Conservation (phyloP, 2,888 invertebrate genomes). For the Dugesia japonica region DNA sequence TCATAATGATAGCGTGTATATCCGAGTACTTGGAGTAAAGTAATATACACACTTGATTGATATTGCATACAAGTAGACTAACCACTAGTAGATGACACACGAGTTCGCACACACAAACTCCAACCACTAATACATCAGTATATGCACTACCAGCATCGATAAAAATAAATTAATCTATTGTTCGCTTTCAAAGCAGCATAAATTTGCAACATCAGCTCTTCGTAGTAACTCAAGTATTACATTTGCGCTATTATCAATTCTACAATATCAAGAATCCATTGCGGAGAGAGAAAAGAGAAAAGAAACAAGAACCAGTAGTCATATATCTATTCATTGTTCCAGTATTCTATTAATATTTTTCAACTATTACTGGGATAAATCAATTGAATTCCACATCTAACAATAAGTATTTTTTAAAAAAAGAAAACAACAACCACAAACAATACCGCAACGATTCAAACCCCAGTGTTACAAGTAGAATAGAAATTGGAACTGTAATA, state of each 20-base stretch:
- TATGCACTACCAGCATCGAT: conserved; percentile 20
- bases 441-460: conserved; percentile 2
- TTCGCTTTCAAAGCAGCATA: conserved; percentile 14
- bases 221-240: conserved; percentile 20
- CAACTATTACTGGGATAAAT: conserved; percentile 20
- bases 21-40: background rate
- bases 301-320: conserved; percentile 4
- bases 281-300: background rate
- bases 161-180: conserved; percentile 20
- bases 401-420: conserved; percentile 20
- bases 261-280: conserved; percentile 4
- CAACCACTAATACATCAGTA: conserved; percentile 7
- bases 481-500: background rate
- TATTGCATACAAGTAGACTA: conserved; percentile 10
- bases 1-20: conserved; percentile 13
- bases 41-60: background rate
- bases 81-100: background rate
- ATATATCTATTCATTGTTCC: conserved; percentile 1
- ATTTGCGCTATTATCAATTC: conserved; percentile 20
- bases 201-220: conserved; percentile 20
- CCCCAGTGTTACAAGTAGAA: background rate
- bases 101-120: background rate
- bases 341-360: conserved; percentile 12
- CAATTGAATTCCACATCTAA: background rate
- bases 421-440: background rate